These are phyloP conservation scores for Toxotes chatareus DNA, from an alignment of 2,113 vertebrate genomes.

Conservation along the genomic window DNA sequence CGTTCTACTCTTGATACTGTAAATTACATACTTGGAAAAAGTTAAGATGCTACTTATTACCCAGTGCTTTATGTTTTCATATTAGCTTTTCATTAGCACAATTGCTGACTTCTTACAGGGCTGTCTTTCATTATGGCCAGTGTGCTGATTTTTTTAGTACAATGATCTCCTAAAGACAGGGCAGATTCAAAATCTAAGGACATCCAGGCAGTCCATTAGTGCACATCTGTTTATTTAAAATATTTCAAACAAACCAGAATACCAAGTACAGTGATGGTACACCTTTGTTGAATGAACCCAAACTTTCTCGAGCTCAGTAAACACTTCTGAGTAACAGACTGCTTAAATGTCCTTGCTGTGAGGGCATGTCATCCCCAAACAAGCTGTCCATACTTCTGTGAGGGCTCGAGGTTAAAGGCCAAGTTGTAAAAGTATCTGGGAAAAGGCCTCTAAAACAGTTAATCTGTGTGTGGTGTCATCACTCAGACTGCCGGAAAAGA, in stretches of 20 bases:
- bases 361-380: constrained; percentile 43
- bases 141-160: too few relatives aligned
- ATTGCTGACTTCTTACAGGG: not conserved
- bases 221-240: not conserved
- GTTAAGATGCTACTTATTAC: not conserved
- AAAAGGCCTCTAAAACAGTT: constrained; percentile 75
- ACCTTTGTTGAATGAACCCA: not conserved
- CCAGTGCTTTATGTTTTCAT: not conserved
- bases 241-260: not conserved
- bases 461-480: constrained; percentile 70
- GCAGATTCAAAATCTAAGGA: not conserved
- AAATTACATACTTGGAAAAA: not conserved
- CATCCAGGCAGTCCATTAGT: not conserved
- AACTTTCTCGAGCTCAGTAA: constrained; percentile 23
- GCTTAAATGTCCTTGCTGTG: constrained; percentile 12
- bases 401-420: constrained; percentile 70
- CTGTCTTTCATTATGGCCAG: too few relatives aligned
- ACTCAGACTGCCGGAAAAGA: constrained; percentile 57
- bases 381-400: constrained; percentile 54
- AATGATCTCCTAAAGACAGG: not conserved
- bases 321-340: constrained; percentile 19
- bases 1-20: not conserved
- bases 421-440: constrained; percentile 73
- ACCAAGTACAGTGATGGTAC: not conserved
- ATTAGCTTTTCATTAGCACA: not conserved